Evolutionary conservation across 2,113 vertebrate species (phyloP).

Genomic region (Ondatra zibethicus): DNA sequence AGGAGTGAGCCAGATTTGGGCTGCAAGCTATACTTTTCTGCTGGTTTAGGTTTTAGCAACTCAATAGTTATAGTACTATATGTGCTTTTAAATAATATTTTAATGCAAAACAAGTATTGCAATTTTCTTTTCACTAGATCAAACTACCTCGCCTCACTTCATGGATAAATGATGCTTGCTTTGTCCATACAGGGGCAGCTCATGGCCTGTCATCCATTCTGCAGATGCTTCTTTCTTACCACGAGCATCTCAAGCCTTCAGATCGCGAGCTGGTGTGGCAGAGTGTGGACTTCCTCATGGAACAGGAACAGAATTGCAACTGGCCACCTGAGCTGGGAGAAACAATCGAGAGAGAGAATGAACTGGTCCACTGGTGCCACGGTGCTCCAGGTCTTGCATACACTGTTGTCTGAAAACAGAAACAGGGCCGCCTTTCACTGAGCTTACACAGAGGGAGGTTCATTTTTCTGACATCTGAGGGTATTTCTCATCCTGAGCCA

Average conservation of each 20-base stretch:
- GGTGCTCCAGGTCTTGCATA: constrained; percentile 91
- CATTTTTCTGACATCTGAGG: constrained; percentile 12
- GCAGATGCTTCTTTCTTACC: constrained; percentile 94
- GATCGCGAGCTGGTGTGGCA: constrained; percentile 95
- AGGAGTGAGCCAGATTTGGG: neutral
- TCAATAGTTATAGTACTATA: neutral
- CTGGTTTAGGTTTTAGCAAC: neutral
- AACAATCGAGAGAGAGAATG: constrained; percentile 92
- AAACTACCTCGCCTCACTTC: neutral
- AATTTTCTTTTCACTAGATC: constrained; percentile 25
- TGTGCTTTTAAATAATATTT: constrained; percentile 35
- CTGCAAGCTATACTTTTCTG: neutral
- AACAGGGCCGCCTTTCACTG: neutral
- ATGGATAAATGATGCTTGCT: constrained; percentile 41
- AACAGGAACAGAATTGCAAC: constrained; percentile 95
- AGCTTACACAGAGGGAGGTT: constrained; percentile 2
- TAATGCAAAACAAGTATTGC: neutral
- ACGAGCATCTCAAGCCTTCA: constrained; percentile 90
- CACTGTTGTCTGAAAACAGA: constrained; percentile 14
- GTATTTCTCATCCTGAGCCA: neutral
- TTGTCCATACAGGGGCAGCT: constrained; percentile 88
- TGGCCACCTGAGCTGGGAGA: constrained; percentile 94
- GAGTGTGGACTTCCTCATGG: constrained; percentile 95
- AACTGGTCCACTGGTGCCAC: constrained; percentile 95
- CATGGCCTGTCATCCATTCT: constrained; percentile 94